Evolutionary conservation across 1,140 invertebrate species (phyloP).

Genomic region (Drosophila takahashii): DNA sequence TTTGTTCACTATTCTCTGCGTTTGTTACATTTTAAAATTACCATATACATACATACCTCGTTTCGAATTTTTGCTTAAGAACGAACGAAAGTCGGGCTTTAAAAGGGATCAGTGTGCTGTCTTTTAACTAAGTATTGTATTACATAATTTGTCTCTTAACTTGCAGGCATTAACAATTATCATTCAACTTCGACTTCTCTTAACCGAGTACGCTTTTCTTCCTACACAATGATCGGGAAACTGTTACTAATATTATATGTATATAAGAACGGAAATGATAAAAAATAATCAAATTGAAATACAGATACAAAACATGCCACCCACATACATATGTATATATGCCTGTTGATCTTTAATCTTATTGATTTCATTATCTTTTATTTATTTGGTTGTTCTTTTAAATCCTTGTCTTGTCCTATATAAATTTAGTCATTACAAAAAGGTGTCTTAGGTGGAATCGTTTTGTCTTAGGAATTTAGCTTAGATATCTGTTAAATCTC

Average conservation of each 20-base stretch:
- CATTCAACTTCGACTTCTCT: constrained; percentile 36
- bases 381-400: constrained; percentile 47
- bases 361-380: constrained; percentile 44
- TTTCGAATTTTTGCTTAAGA: constrained; percentile 67
- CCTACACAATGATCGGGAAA: constrained; percentile 21
- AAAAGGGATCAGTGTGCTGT: constrained; percentile 36
- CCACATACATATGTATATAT: constrained; percentile 33
- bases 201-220: constrained; percentile 23
- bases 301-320: constrained; percentile 61
- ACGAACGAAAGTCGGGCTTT: constrained; percentile 51
- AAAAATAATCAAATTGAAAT: constrained; percentile 25
- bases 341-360: constrained; percentile 43
- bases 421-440: constrained; percentile 80
- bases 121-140: constrained; percentile 39
- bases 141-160: constrained; percentile 43
- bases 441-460: constrained; percentile 82
- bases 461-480: constrained; percentile 83
- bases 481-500: constrained; percentile 75
- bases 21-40: constrained; percentile 75
- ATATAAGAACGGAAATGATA: constrained; percentile 3
- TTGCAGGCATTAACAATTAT: constrained; percentile 56
- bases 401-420: constrained; percentile 53
- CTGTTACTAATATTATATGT: constrained; percentile 14
- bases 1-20: constrained; percentile 58
- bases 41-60: constrained; percentile 77